A percentile compares a stretch with the other conserved stretches of the same genome.
These are phyloP conservation scores for Rhagonycha fulva DNA, from an alignment of 2,888 invertebrate genomes.

Conservation along the genomic window DNA sequence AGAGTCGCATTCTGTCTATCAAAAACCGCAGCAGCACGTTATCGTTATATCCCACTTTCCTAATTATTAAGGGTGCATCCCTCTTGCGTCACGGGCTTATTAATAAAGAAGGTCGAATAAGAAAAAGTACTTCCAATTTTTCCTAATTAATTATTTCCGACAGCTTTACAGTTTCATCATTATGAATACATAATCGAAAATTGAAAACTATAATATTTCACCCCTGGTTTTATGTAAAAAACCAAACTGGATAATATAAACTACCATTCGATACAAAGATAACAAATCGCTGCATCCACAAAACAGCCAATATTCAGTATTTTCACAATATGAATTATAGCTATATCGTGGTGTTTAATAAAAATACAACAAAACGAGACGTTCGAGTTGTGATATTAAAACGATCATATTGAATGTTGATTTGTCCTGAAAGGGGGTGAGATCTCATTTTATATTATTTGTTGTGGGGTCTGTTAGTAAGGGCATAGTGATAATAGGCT, in stretches of 20 bases:
- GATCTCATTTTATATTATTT: slow-evolving; percentile 31
- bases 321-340: slow-evolving; percentile 33
- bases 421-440: slow-evolving; percentile 28
- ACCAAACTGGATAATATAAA: slow-evolving; percentile 25
- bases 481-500: slow-evolving; percentile 35
- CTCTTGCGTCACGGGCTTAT: slow-evolving; percentile 27
- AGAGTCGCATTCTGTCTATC: slow-evolving; percentile 39
- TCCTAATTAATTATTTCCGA: not conserved
- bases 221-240: not conserved
- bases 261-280: slow-evolving; percentile 38
- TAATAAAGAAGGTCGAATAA: slow-evolving; percentile 27
- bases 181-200: not conserved
- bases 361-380: not conserved
- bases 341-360: slow-evolving; percentile 2
- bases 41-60: slow-evolving; percentile 20
- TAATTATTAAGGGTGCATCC: slow-evolving; percentile 29
- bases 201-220: not conserved
- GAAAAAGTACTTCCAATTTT: slow-evolving; percentile 3
- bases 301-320: slow-evolving; percentile 36
- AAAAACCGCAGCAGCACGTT: slow-evolving; percentile 32
- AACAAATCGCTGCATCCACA: slow-evolving; percentile 39
- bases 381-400: not conserved
- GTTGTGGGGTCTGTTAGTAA: slow-evolving; percentile 31
- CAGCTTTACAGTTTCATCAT: not conserved
- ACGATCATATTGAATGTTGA: slow-evolving; percentile 32